Conservation (phyloP, 2,113 vertebrate species). For the Rhea americana region DNA sequence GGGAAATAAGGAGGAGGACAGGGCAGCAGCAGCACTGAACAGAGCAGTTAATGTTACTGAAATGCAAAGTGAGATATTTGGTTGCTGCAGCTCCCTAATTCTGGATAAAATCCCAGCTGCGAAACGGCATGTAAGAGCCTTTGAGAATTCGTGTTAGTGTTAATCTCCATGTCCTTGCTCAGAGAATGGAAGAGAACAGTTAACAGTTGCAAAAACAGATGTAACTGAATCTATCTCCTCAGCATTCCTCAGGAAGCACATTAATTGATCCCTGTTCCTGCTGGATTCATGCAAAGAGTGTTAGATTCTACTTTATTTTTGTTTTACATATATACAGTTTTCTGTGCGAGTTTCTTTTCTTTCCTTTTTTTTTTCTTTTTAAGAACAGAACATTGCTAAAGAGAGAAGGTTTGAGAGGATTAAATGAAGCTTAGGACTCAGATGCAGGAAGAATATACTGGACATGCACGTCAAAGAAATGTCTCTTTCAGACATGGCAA, state of each 20-base stretch:
- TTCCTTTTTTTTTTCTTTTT: neutral
- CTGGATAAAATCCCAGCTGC: neutral
- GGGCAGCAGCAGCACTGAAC: neutral
- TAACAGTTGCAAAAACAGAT: neutral
- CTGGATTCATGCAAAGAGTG: neutral
- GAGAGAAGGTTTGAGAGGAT: neutral
- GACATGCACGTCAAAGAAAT: fast-evolving
- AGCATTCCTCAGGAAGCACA: neutral
- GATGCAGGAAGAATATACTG: neutral
- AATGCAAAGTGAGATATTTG: neutral
- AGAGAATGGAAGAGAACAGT: neutral
- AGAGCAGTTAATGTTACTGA: neutral
- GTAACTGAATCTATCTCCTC: neutral
- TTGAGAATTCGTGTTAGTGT: neutral
- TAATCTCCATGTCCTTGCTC: neutral
- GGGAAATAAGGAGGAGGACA: neutral
- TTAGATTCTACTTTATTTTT: neutral
- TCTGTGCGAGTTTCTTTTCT: neutral
- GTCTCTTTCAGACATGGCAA: neutral
- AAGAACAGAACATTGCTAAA: neutral
- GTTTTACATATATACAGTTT: too few species aligned
- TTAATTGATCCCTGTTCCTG: neutral
- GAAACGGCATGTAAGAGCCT: neutral
- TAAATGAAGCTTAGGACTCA: neutral
- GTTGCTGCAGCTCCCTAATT: neutral